Conservation (phyloP, 1,140 invertebrate species). For the Aphelenchoides fujianensis region DNA sequence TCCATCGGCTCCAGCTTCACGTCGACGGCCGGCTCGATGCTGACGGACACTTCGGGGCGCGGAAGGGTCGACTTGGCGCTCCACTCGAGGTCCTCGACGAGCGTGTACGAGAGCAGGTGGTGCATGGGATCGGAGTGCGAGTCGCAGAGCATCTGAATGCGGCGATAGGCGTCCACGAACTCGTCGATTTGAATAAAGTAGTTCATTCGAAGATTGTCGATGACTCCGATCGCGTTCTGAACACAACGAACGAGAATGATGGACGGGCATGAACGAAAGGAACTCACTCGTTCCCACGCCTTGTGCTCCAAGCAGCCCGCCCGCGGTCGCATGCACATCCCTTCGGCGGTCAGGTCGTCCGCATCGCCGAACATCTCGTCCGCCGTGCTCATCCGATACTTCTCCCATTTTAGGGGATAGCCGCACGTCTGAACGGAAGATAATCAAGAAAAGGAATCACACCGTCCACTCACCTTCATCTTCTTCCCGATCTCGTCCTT, state of each 20-base stretch:
- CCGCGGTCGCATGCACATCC: conserved; percentile 14
- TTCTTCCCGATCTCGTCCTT: conserved; percentile 82
- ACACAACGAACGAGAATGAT: too few species aligned
- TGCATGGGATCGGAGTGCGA: neutral
- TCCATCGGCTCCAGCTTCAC: too few species aligned
- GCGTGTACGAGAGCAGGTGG: neutral
- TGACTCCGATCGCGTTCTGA: conserved; percentile 4
- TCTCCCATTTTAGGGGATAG: conserved; percentile 28
- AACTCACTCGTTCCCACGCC: conserved; percentile 11
- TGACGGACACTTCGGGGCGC: neutral
- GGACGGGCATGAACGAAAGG: conserved; percentile 11
- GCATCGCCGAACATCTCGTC: conserved; percentile 23
- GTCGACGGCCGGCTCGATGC: neutral
- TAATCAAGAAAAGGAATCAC: too few species aligned
- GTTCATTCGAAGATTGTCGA: conserved; percentile 17
- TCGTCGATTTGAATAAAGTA: conserved; percentile 3
- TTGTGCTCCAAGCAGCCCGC: conserved; percentile 19
- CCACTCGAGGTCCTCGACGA: too few species aligned
- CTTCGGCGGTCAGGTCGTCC: neutral
- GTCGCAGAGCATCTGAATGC: neutral
- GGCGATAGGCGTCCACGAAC: neutral
- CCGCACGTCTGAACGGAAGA: conserved; percentile 62
- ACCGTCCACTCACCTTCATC: conserved; percentile 44
- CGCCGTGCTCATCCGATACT: conserved; percentile 10
- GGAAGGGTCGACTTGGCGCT: too few species aligned